A percentile compares a stretch with the other conserved stretches of the same genome.
Evolutionary conservation across 2,888 invertebrate genomes (phyloP).

Genomic region (Erebia epiphron): DNA sequence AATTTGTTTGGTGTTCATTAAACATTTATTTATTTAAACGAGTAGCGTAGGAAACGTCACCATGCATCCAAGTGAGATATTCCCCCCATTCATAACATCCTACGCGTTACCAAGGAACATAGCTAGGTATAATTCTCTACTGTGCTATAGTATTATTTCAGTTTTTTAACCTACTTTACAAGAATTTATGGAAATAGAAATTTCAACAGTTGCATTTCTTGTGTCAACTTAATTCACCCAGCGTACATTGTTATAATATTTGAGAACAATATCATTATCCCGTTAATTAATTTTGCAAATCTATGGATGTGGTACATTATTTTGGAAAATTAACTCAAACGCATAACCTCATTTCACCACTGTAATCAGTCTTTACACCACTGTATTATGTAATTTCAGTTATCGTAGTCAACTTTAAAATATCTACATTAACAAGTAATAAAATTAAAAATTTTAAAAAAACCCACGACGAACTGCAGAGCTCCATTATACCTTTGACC

Average conservation of each 20-base stretch:
- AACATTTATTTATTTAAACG: too few relatives aligned
- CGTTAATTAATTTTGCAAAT: neutral
- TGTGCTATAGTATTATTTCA: conserved; percentile 56
- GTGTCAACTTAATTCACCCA: conserved; percentile 46
- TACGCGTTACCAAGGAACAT: conserved; percentile 68
- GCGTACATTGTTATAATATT: neutral
- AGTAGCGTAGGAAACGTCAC: neutral
- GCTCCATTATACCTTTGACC: too few relatives aligned
- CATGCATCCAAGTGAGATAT: neutral
- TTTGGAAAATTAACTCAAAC: neutral
- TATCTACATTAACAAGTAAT: too few relatives aligned
- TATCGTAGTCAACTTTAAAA: neutral
- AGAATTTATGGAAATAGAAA: conserved; percentile 67
- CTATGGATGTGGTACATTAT: neutral
- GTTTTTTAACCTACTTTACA: conserved; percentile 68
- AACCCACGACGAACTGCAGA: too few relatives aligned
- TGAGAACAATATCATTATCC: neutral
- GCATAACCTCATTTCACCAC: neutral
- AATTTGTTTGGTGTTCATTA: too few relatives aligned
- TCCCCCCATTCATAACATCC: conserved; percentile 49
- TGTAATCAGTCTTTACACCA: too few relatives aligned
- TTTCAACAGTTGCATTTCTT: conserved; percentile 57
- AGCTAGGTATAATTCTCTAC: conserved; percentile 73
- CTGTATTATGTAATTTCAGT: too few relatives aligned
- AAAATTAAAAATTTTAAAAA: too few relatives aligned